Conservation (phyloP, 1,140 invertebrate genomes). For the Octopus sinensis region DNA sequence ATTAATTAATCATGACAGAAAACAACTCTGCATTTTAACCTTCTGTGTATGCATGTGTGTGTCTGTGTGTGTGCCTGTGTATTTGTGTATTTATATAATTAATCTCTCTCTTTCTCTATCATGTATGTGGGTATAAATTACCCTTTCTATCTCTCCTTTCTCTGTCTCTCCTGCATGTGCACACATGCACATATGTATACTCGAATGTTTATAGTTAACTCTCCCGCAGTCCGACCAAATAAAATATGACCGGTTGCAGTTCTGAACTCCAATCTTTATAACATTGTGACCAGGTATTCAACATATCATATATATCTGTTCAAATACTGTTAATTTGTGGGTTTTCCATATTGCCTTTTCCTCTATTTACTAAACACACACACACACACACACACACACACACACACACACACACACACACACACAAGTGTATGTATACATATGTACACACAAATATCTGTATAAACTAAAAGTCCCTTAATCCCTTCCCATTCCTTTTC, state of each 20-base stretch:
- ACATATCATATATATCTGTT: conserved; percentile 3
- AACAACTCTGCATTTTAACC: neutral
- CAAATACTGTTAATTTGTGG: neutral
- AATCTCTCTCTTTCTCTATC: too few species aligned
- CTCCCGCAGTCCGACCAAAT: neutral
- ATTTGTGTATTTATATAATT: too few species aligned
- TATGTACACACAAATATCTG: too few species aligned
- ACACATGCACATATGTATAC: too few species aligned
- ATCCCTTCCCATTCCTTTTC: too few species aligned
- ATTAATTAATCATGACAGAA: conserved; percentile 10
- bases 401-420: too few species aligned
- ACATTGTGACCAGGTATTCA: neutral
- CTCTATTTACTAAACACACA: neutral
- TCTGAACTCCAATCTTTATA: neutral
- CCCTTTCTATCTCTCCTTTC: too few species aligned
- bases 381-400: too few species aligned
- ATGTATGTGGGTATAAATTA: too few species aligned
- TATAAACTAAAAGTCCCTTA: too few species aligned
- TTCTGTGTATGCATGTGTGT: neutral
- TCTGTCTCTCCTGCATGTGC: too few species aligned
- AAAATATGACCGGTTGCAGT: neutral
- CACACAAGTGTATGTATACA: too few species aligned
- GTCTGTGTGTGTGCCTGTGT: neutral
- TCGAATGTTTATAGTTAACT: neutral
- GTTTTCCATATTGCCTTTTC: conserved; percentile 4